Conservation (phyloP, 2,888 invertebrate species). For the Heliconius erato region DNA sequence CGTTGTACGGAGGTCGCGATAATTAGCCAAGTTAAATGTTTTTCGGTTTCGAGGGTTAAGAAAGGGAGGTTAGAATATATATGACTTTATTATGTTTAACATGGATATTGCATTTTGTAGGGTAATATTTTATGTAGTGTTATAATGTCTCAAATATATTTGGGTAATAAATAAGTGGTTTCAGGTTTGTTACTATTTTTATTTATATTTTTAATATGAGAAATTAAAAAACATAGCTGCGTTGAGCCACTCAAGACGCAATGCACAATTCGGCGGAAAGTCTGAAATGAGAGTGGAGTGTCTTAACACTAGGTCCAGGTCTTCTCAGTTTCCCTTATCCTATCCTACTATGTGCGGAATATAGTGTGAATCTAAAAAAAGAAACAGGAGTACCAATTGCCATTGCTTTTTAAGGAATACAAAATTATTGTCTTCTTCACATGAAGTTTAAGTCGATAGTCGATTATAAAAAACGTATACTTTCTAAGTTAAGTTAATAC, state of each 20-base stretch:
- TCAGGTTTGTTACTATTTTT: neutral
- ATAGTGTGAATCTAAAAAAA: no score
- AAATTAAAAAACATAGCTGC: no score
- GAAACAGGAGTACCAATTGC: no score
- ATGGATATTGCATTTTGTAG: neutral
- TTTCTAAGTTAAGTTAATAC: neutral
- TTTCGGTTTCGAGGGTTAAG: slow-evolving; percentile 32
- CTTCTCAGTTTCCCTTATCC: no score
- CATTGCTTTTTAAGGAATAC: no score
- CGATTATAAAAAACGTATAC: neutral
- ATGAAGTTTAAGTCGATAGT: neutral
- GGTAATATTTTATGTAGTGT: neutral
- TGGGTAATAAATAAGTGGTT: neutral
- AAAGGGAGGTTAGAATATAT: slow-evolving; percentile 23
- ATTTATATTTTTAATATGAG: no score
- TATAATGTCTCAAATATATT: slow-evolving; percentile 1
- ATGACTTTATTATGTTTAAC: slow-evolving; percentile 35
- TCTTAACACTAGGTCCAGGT: no score
- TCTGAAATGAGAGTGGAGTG: no score
- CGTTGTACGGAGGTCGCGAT: slow-evolving; percentile 49
- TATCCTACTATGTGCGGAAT: no score
- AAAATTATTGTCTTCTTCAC: neutral
- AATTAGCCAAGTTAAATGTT: slow-evolving; percentile 43
- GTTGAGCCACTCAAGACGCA: no score
- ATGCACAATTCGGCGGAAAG: no score